Percentiles rank a stretch among this genome's conserved stretches.
These are phyloP conservation scores for Loripinus fragilis DNA, from an alignment of 2,888 invertebrate species.

Conservation along the genomic window DNA sequence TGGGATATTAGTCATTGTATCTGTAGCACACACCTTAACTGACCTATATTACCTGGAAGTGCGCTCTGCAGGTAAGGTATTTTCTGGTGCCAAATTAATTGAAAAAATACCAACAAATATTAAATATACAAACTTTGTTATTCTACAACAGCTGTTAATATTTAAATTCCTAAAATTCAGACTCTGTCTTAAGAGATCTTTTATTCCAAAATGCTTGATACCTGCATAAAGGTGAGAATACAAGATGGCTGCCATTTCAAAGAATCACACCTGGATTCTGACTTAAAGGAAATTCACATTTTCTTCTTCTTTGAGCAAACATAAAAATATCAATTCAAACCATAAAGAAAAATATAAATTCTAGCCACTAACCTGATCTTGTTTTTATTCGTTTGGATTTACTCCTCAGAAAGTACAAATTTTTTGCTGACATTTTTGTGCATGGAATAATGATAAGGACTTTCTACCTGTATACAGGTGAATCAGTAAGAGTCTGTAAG, in stretches of 20 bases:
- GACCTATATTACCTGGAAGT: neutral
- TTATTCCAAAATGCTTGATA: neutral
- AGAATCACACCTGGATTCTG: neutral
- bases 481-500: neutral
- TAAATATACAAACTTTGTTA: neutral
- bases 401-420: conserved; percentile 15
- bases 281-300: too few relatives aligned
- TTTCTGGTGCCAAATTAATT: conserved; percentile 9
- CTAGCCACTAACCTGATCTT: neutral
- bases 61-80: neutral
- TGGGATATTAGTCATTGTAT: neutral
- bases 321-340: too few relatives aligned
- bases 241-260: conserved; percentile 4
- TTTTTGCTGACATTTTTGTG: conserved; percentile 5
- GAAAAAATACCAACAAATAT: neutral
- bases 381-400: conserved; percentile 11
- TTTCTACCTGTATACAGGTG: conserved; percentile 21
- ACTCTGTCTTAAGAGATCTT: too few relatives aligned
- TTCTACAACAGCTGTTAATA: neutral
- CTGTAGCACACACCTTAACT: neutral
- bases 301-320: too few relatives aligned
- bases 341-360: neutral
- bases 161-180: too few relatives aligned
- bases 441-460: neutral
- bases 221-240: neutral